Base-by-base conservation (phyloP, 2,113 vertebrate species). In the Albula goreensis region DNA sequence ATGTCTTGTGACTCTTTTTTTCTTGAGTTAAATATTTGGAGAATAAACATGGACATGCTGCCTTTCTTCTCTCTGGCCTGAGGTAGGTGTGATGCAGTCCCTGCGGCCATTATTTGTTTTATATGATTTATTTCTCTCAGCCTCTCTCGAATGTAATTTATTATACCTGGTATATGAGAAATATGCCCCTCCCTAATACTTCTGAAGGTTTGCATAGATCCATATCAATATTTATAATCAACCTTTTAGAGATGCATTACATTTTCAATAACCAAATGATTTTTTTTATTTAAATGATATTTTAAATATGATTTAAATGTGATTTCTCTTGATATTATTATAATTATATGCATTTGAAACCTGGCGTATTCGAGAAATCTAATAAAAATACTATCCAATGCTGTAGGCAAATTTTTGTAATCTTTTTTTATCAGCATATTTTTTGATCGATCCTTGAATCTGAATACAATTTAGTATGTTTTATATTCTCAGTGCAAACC, bases 51-150 rank as follows among this genome's bases (percentile, higher is more conserved):
- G 17, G 48, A 15, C 49, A 6, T 10, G 41, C 41, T 49, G 9
- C 15, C 31, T 79, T 13, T 79, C 41, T 79, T 79, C 78, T 50
- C 41, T 11, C 41, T 17, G 41, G 19, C 78, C 48, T 50, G 78
- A 50, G 41, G 48, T 79, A 19, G 48, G 41, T 79, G 25, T 4
- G 15, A 50, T 79, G 15, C 78, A 49, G 12, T 79, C 78, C 78
- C 78, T 79, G 48, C 50, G 41, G 78, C 50, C 78, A 79, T 79
- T 79, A 79, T 79, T 79, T 79, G 78, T 79, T 79, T 79, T 50
- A 50, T 79, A 79, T 79, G 48, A 79, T 79, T 79, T 50, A 79
- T 79, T 50, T 79, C 78, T 79, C 12, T 17, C 78, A 49, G 78
- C 78, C 78, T 79, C 3, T 48, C 78, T 79, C 78, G 13, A 12